Conservation (phyloP, 1,140 invertebrate genomes). For the Camponotus vicinus region DNA sequence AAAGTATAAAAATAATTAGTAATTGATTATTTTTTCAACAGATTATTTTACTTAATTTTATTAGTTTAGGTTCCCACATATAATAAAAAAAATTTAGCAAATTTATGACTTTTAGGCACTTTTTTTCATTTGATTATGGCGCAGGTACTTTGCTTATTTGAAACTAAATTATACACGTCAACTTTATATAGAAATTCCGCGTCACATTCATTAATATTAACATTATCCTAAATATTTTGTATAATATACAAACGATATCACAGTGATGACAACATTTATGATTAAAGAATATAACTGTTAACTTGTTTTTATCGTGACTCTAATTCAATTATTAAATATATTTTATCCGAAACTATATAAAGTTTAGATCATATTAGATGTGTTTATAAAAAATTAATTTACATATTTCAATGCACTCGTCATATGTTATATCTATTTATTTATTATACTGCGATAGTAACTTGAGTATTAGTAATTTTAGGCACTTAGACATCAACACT, state of each 20-base stretch:
- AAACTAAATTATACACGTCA: slow-evolving; percentile 46
- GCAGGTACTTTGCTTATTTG: slow-evolving; percentile 67
- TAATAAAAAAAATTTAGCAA: slow-evolving; percentile 59
- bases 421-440: slow-evolving; percentile 9
- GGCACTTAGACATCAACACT: slow-evolving; percentile 49
- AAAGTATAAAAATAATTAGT: slow-evolving; percentile 36
- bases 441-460: slow-evolving; percentile 36
- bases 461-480: slow-evolving; percentile 42
- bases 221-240: slow-evolving; percentile 48
- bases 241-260: slow-evolving; percentile 72
- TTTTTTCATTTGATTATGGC: slow-evolving; percentile 50
- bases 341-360: slow-evolving; percentile 45
- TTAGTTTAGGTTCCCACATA: neutral
- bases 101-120: slow-evolving; percentile 66
- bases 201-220: slow-evolving; percentile 16
- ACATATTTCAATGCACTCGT: slow-evolving; percentile 5
- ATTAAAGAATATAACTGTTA: slow-evolving; percentile 47
- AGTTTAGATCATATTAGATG: slow-evolving; percentile 27
- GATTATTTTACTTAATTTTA: neutral
- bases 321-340: slow-evolving; percentile 51
- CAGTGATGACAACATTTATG: slow-evolving; percentile 71
- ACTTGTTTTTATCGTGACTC: slow-evolving; percentile 21
- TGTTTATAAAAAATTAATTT: slow-evolving; percentile 52
- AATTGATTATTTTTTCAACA: slow-evolving; percentile 2
- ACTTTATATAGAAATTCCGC: slow-evolving; percentile 24